Percentiles rank a stretch among this genome's conserved stretches.
Evolutionary conservation across 2,888 invertebrate genomes (phyloP).

Genomic region (Athetis lepigone): DNA sequence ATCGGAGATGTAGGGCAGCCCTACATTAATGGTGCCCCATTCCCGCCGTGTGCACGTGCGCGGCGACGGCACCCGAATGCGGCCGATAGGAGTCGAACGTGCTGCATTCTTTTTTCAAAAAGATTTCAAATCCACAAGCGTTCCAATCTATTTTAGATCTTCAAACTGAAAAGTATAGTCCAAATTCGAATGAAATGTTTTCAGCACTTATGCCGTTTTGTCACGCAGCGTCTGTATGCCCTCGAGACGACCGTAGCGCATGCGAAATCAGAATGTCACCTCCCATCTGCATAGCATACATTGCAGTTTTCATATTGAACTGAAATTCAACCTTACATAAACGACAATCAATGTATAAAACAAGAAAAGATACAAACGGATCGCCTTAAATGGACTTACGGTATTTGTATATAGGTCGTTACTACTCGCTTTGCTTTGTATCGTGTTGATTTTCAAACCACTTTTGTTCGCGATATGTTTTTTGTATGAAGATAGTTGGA

Average conservation of each 20-base stretch:
- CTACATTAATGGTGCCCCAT: conserved; percentile 74
- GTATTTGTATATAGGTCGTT: conserved; percentile 81
- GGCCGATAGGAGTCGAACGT: conserved; percentile 78
- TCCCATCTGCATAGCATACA: conserved; percentile 66
- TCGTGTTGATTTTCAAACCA: conserved; percentile 86
- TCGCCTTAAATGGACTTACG: conserved; percentile 69
- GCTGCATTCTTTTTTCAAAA: conserved; percentile 64
- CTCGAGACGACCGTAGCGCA: conserved; percentile 86
- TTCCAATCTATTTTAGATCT: conserved; percentile 35
- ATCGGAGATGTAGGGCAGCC: conserved; percentile 69
- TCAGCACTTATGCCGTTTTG: conserved; percentile 57
- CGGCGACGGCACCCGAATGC: conserved; percentile 84
- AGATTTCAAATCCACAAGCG: conserved; percentile 21
- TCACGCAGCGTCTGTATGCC: conserved; percentile 71
- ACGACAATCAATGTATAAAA: conserved; percentile 67
- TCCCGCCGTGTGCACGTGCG: conserved; percentile 84
- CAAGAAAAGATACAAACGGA: conserved; percentile 57
- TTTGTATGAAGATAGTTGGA: conserved; percentile 72
- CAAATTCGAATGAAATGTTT: conserved; percentile 24
- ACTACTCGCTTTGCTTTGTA: conserved; percentile 81
- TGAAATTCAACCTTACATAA: conserved; percentile 21
- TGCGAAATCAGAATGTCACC: conserved; percentile 77
- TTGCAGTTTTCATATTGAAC: conserved; percentile 63
- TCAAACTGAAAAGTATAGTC: accelerated
- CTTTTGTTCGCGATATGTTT: conserved; percentile 82